Evolutionary conservation across 2,888 invertebrate species (phyloP).

Genomic region (Phania funesta): DNA sequence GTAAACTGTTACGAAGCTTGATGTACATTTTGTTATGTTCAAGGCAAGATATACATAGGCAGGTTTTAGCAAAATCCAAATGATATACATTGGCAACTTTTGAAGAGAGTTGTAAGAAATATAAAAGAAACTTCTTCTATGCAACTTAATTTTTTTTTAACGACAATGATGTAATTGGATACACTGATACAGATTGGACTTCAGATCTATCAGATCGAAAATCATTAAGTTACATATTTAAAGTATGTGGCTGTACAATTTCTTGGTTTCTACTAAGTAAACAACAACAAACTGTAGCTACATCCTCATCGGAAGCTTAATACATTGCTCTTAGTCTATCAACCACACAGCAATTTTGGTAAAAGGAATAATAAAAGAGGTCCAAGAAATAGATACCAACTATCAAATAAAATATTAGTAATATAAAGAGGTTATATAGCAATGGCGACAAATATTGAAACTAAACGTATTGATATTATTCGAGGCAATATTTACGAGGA

Average conservation of each 20-base stretch:
- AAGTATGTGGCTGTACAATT: constrained; percentile 6
- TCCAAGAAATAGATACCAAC: too few relatives aligned
- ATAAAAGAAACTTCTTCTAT: neutral
- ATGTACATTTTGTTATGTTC: neutral
- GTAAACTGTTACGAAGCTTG: neutral
- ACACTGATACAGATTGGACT: neutral
- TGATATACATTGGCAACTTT: constrained; percentile 12
- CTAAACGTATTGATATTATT: too few relatives aligned
- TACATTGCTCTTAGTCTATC: constrained; percentile 21
- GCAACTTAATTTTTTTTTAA: neutral
- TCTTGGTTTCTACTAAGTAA: constrained; percentile 8
- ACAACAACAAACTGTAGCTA: constrained; percentile 30
- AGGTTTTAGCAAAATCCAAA: neutral
- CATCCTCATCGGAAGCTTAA: constrained; percentile 24
- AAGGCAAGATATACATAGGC: neutral
- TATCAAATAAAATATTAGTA: too few relatives aligned
- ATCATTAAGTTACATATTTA: neutral
- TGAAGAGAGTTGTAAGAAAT: constrained; percentile 3
- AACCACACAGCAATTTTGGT: constrained; percentile 9
- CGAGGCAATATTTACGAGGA: too few relatives aligned
- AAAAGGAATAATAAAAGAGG: constrained; percentile 2
- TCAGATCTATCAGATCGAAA: neutral
- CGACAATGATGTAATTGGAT: neutral
- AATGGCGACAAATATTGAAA: neutral
- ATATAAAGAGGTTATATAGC: neutral